Evolutionary conservation across 64 coral and sea anemone genomes (phyloP).

Genomic region (Pocillopora damicornis): DNA sequence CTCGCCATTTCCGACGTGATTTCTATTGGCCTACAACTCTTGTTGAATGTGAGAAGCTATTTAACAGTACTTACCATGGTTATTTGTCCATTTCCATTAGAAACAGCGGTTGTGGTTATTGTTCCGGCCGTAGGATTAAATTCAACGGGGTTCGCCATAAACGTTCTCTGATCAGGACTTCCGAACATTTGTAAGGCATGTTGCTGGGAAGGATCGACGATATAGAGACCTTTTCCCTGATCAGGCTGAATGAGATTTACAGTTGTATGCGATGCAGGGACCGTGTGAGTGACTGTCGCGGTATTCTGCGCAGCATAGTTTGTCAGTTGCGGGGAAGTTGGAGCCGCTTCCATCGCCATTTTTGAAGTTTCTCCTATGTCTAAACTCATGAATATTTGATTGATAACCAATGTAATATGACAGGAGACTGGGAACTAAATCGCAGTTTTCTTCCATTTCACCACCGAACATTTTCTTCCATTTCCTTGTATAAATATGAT

Average conservation of each 20-base stretch:
- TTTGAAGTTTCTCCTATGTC: slow-evolving; percentile 58
- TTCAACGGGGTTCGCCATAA: slow-evolving; percentile 91
- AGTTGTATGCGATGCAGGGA: slow-evolving; percentile 81
- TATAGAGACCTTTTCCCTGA: slow-evolving; percentile 94
- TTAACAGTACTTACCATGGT: slow-evolving; percentile 81
- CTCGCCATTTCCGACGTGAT: slow-evolving; percentile 26
- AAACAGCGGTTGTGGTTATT: slow-evolving; percentile 81
- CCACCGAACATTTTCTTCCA: neutral
- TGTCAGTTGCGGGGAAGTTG: slow-evolving; percentile 93
- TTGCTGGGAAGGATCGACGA: slow-evolving; percentile 94
- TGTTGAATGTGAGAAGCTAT: neutral
- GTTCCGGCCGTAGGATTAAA: slow-evolving; percentile 79
- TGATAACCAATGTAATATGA: slow-evolving; percentile 32
- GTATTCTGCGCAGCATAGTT: slow-evolving; percentile 86
- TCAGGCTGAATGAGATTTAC: slow-evolving; percentile 95
- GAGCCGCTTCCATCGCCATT: slow-evolving; percentile 98
- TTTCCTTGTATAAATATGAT: neutral
- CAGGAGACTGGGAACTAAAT: slow-evolving; percentile 3
- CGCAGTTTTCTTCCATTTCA: neutral
- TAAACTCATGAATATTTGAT: slow-evolving; percentile 97
- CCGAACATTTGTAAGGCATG: slow-evolving; percentile 97
- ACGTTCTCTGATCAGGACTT: slow-evolving; percentile 82
- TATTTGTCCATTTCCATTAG: slow-evolving; percentile 94
- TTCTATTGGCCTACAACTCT: slow-evolving; percentile 31
- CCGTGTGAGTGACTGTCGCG: slow-evolving; percentile 83